Percentiles rank a stretch among this genome's conserved stretches.
These are phyloP conservation scores for Drosophila testacea DNA, from an alignment of 2,888 invertebrate genomes.

Conservation along the genomic window DNA sequence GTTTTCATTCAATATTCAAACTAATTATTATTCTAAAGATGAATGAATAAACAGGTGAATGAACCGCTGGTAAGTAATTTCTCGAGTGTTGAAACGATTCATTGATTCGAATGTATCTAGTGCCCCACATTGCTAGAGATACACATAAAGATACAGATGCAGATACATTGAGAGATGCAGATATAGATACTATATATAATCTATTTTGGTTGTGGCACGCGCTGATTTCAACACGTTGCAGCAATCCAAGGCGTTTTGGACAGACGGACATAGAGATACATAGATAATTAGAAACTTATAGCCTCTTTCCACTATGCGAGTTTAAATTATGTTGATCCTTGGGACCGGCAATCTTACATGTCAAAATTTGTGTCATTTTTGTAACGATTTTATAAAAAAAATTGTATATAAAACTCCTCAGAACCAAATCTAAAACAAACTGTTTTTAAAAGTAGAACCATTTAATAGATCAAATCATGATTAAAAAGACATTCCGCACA, in stretches of 20 bases:
- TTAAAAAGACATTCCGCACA: too few relatives aligned
- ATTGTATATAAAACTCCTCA: too few relatives aligned
- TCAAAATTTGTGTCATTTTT: too few relatives aligned
- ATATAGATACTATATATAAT: not conserved
- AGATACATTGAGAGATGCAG: not conserved
- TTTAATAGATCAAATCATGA: too few relatives aligned
- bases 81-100: slow-evolving; percentile 15
- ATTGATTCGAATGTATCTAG: slow-evolving; percentile 35
- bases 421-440: too few relatives aligned
- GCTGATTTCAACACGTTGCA: slow-evolving; percentile 25
- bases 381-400: too few relatives aligned
- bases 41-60: slow-evolving; percentile 38
- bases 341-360: too few relatives aligned
- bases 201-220: slow-evolving; percentile 47
- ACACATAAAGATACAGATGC: not conserved
- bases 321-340: too few relatives aligned
- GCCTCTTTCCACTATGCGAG: not conserved
- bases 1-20: not conserved
- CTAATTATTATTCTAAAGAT: slow-evolving; percentile 1
- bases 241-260: not conserved
- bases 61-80: slow-evolving; percentile 30
- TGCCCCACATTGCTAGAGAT: slow-evolving; percentile 32
- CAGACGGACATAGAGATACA: not conserved
- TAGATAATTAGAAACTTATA: not conserved
- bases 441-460: too few relatives aligned